phyloP scores from a whole-genome alignment of 2,797 vertebrate genomes.

The Erethizon dorsatum region DNA sequence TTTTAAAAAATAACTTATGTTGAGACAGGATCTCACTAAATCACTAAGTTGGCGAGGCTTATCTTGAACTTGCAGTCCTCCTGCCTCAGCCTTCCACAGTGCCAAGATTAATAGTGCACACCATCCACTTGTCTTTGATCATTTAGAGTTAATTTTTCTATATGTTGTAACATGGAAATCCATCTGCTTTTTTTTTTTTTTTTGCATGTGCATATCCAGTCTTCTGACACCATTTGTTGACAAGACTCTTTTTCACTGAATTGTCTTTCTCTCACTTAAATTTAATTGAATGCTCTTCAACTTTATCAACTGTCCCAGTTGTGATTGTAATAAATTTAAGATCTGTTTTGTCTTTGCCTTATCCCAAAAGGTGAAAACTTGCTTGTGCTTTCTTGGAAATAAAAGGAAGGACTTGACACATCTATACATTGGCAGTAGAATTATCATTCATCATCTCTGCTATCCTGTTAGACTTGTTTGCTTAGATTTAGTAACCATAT shows the following conservation, averaged over 20 bases:
- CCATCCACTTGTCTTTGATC: neutral
- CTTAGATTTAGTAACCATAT: constrained; percentile 23
- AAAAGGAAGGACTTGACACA: neutral
- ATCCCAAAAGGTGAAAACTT: constrained; percentile 24
- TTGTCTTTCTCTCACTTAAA: neutral
- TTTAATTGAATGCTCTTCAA: constrained; percentile 5
- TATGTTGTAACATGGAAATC: neutral
- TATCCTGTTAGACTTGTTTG: neutral
- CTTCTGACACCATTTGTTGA: neutral
- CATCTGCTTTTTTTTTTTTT: constrained; percentile 8
- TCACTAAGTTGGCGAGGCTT: neutral
- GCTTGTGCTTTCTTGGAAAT: constrained; percentile 2
- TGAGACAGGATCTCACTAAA: neutral
- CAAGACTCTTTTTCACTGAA: neutral
- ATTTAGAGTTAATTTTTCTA: constrained; percentile 38
- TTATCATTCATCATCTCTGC: neutral
- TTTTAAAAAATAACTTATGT: neutral
- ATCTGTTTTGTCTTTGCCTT: neutral
- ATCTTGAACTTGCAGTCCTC: neutral
- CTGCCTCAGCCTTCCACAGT: neutral
- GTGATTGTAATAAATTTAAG: neutral
- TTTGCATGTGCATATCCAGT: neutral
- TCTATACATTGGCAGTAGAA: neutral
- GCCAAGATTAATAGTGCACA: neutral
- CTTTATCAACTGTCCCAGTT: neutral